Percentiles rank a stretch among this genome's conserved stretches.
phyloP scores from a whole-genome alignment of 1,140 invertebrate species.

The Bombus waltoni region DNA sequence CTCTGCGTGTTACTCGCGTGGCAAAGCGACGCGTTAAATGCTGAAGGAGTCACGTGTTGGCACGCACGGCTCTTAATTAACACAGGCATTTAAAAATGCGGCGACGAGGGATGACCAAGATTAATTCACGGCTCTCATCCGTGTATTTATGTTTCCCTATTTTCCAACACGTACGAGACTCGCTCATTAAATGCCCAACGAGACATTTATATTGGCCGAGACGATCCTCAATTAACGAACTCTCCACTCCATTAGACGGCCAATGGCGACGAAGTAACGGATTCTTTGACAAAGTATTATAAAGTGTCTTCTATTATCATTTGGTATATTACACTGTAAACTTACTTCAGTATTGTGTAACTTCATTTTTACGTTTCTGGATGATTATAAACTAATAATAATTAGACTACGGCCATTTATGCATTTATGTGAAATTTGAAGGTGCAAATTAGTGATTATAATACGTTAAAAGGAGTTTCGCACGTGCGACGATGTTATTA shows the following conservation, averaged over 20 bases:
- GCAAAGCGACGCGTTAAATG: slow-evolving; percentile 1
- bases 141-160: slow-evolving; percentile 38
- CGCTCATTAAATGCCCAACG: slow-evolving; percentile 26
- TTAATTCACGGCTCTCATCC: slow-evolving; percentile 26
- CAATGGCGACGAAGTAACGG: background rate
- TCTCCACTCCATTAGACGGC: slow-evolving; percentile 44
- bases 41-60: background rate
- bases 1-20: background rate
- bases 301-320: background rate
- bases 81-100: slow-evolving; percentile 2
- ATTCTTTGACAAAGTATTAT: no score
- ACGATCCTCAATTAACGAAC: slow-evolving; percentile 58
- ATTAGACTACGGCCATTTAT: no score
- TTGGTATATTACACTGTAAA: no score
- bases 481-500: background rate
- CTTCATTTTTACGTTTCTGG: no score
- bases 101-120: slow-evolving; percentile 28
- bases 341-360: no score
- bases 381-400: no score
- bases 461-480: no score
- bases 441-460: no score
- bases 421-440: no score
- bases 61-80: slow-evolving; percentile 31
- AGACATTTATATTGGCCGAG: slow-evolving; percentile 38
- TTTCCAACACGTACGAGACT: slow-evolving; percentile 18